Conservation (phyloP, 2,888 invertebrate species). For the Harmothoe impar region DNA sequence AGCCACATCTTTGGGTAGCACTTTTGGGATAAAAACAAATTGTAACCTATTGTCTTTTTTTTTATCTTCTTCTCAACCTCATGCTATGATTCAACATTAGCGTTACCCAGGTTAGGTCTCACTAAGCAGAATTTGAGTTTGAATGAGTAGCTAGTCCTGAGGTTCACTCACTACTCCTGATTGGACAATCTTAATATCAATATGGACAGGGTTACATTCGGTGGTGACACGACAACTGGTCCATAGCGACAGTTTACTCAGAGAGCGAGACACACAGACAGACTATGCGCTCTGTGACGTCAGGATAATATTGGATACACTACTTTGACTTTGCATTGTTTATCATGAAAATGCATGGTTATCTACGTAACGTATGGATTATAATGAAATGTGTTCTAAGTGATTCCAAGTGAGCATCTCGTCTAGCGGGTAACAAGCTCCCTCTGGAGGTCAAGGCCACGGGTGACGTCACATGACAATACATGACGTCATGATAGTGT, state of each 20-base stretch:
- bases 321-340: conserved; percentile 13
- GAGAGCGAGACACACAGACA: too few species aligned
- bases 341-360: conserved; percentile 4
- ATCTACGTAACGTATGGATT: neutral
- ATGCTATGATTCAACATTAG: neutral
- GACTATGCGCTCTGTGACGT: neutral
- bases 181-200: neutral
- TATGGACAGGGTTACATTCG: neutral
- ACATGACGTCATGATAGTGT: neutral
- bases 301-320: neutral
- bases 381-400: conserved; percentile 19
- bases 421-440: neutral
- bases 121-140: neutral
- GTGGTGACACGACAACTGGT: conserved; percentile 9
- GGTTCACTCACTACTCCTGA: neutral
- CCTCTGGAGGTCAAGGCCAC: neutral
- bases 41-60: neutral
- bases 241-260: too few species aligned
- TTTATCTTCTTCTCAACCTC: neutral
- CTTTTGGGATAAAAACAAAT: neutral
- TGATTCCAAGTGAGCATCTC: neutral
- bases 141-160: neutral
- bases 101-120: neutral
- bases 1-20: neutral
- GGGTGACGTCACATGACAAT: neutral